Base-by-base conservation (phyloP, 1,140 invertebrate species). In the Papilio xuthus region DNA sequence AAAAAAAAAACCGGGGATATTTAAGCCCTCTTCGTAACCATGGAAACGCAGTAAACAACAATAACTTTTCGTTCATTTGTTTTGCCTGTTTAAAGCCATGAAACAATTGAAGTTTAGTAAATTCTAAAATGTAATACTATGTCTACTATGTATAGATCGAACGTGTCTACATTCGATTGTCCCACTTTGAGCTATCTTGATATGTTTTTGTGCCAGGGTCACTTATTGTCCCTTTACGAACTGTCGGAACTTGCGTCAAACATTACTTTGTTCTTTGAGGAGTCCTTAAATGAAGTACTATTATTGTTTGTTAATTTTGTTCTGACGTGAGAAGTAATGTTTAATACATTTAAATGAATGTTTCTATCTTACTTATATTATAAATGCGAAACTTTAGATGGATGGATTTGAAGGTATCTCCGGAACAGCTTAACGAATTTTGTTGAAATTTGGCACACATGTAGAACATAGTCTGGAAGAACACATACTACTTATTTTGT, bases 251-350 rank as follows among this genome's bases (percentile, higher is more conserved):
- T 67, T 67, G 9, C 60, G 60, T 67, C 60, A 32, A 67, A 60
- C 23, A 7, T 28, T 9, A 53, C 50, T 26, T 67, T 67, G 23
- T 67, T 28, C 60, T 7, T 20, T 4, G 20, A 56, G 26, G 7
- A 23, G 26, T 32, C 26, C 60, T 4, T 67, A 56, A 56, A 67
- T 28, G 60, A 67, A 26, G 12, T 32, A 15, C n/a, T 56, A 56
- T 56, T 67, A 28, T 67, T 67, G 60, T 67, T 67, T 60, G 23
- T 26, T 67, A 67, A 67, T 67, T 67, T 67, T 2, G 13, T 67
- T 28, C 26, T 67, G 26, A 28, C 26, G 23, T 60, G 13, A 26
- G 23, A 28, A 28, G 4, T 13, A 18, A 28, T 3, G 4, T 28
- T 15, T 13, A 12, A 28, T 63, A 28, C n/a, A n/a, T n/a, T n/a